Conservation (phyloP, 2,113 vertebrate genomes). For the Clarias gariepinus region DNA sequence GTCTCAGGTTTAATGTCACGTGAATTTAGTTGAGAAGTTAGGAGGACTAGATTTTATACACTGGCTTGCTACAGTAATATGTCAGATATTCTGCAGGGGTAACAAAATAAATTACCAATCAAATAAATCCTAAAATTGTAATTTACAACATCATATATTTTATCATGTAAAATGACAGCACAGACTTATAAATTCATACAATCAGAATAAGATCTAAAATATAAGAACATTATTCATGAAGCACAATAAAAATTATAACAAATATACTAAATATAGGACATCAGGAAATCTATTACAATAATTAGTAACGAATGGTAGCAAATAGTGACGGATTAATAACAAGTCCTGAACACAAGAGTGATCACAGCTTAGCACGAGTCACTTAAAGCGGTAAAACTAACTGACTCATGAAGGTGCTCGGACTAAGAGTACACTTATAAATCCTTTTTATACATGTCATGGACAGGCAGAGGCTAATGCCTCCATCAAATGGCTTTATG, state of each 20-base stretch:
- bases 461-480: conserved; percentile 75
- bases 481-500: conserved; percentile 69
- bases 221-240: not conserved
- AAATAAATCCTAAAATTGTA: not conserved
- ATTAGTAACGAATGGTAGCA: not conserved
- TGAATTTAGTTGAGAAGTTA: not conserved
- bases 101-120: not conserved
- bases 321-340: not conserved
- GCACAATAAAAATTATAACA: too few species aligned
- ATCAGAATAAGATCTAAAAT: not conserved
- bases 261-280: not conserved
- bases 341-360: not conserved
- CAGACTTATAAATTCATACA: not conserved
- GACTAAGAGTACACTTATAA: conserved; percentile 75
- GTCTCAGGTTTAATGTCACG: conserved; percentile 17
- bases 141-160: not conserved
- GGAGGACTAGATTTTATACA: not conserved
- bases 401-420: conserved; percentile 69
- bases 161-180: not conserved
- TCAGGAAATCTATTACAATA: not conserved
- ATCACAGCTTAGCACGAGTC: conserved; percentile 42
- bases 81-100: not conserved
- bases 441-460: conserved; percentile 75
- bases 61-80: conserved; percentile 6
- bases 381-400: conserved; percentile 63